Evolutionary conservation across 2,113 vertebrate genomes (phyloP).

Genomic region (Eulemur rufifrons): DNA sequence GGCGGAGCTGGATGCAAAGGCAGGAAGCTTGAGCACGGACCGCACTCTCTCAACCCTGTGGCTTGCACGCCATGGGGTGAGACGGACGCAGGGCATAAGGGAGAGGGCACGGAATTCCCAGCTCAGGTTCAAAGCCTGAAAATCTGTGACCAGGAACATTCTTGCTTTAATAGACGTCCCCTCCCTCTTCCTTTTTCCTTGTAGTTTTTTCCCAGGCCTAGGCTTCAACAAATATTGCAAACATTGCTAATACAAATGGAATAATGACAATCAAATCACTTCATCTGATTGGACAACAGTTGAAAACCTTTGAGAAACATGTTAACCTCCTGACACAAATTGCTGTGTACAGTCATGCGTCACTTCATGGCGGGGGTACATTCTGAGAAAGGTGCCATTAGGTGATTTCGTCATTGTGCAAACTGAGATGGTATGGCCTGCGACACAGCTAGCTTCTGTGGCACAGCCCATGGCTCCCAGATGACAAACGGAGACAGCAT

Average conservation of each 20-base stretch:
- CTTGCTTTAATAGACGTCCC: not conserved
- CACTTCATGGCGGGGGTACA: not conserved
- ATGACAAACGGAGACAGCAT: not conserved
- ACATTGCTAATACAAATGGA: not conserved
- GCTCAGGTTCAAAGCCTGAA: not conserved
- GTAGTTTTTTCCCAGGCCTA: not conserved
- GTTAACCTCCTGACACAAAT: not conserved
- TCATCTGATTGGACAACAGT: not conserved
- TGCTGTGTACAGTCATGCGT: not conserved
- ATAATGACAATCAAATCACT: not conserved
- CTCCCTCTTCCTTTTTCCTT: not conserved
- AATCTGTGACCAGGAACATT: not conserved
- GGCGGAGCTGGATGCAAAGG: not conserved
- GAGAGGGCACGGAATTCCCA: not conserved
- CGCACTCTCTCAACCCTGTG: rapidly evolving
- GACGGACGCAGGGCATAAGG: not conserved
- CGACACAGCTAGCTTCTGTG: not conserved
- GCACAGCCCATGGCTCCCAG: not conserved
- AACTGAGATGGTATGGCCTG: not conserved
- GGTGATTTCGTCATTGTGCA: not conserved
- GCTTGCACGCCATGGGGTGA: rapidly evolving
- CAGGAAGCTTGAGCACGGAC: not conserved
- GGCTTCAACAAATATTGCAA: not conserved
- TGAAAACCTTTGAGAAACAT: not conserved
- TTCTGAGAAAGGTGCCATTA: not conserved